These are phyloP conservation scores for Tyrannus savana DNA, from an alignment of 2,113 vertebrate genomes.

Conservation along the genomic window DNA sequence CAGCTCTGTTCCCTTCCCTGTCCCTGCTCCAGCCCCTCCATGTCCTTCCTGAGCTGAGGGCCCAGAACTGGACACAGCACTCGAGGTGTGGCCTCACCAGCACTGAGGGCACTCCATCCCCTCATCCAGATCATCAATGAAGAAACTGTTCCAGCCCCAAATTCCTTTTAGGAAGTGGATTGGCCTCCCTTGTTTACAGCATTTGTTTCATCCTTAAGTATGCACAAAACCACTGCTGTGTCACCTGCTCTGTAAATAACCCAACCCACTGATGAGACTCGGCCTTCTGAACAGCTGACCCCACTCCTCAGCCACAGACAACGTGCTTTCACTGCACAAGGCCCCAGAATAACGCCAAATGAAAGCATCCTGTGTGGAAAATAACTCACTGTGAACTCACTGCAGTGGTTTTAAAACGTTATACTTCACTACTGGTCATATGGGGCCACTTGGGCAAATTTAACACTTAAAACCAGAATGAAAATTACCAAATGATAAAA, in stretches of 20 bases:
- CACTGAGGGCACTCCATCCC: too few relatives aligned
- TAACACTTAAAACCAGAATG: background rate
- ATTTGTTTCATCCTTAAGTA: background rate
- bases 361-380: background rate
- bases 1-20: too few relatives aligned
- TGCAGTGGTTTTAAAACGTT: background rate
- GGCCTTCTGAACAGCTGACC: background rate
- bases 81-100: too few relatives aligned
- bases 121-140: background rate
- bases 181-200: background rate
- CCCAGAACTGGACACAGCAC: too few relatives aligned
- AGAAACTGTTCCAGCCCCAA: background rate
- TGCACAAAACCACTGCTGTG: background rate
- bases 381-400: background rate
- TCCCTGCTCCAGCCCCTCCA: too few relatives aligned
- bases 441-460: background rate
- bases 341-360: background rate
- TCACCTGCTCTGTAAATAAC: background rate
- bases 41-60: too few relatives aligned
- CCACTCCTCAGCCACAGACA: background rate
- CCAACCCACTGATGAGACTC: background rate
- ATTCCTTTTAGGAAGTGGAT: background rate
- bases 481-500: background rate
- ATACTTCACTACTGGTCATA: background rate
- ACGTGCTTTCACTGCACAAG: background rate